phyloP scores from a whole-genome alignment of 2,888 invertebrate genomes.

The Apodemia mormo region DNA sequence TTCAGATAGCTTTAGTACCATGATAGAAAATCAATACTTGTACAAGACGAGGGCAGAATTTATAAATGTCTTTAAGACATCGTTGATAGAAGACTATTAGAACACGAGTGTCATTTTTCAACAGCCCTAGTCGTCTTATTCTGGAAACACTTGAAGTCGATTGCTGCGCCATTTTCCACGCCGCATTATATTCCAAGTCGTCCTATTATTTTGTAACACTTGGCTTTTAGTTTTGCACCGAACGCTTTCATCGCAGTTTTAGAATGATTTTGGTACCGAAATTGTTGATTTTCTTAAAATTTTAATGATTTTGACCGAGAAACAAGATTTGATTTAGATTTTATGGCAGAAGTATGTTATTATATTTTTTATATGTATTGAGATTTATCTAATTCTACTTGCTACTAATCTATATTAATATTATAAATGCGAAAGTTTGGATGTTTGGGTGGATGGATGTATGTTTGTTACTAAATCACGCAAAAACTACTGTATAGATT shows the following conservation, averaged over 20 bases:
- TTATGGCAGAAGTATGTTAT: too few relatives aligned
- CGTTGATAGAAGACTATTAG: constrained; percentile 23
- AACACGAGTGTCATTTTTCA: constrained; percentile 23
- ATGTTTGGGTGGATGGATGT: too few relatives aligned
- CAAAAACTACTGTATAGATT: too few relatives aligned
- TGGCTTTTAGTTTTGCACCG: constrained; percentile 29
- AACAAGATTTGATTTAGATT: background rate
- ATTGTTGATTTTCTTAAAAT: constrained; percentile 9
- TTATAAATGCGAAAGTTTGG: too few relatives aligned
- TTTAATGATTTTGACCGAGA: background rate
- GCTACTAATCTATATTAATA: too few relatives aligned
- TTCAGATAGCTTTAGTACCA: background rate
- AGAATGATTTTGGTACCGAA: constrained; percentile 23
- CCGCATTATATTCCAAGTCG: constrained; percentile 27
- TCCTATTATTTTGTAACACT: constrained; percentile 31
- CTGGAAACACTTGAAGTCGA: constrained; percentile 19
- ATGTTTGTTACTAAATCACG: too few relatives aligned
- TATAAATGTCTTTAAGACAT: constrained; percentile 18
- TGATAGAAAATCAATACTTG: constrained; percentile 6
- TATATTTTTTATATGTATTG: too few relatives aligned
- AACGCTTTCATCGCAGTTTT: constrained; percentile 28
- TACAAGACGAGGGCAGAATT: background rate
- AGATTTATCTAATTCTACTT: too few relatives aligned
- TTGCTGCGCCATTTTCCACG: constrained; percentile 22
- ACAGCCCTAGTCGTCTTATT: constrained; percentile 26